Base-by-base conservation (phyloP, 2,113 vertebrate genomes). In the Ictidomys tridecemlineatus region DNA sequence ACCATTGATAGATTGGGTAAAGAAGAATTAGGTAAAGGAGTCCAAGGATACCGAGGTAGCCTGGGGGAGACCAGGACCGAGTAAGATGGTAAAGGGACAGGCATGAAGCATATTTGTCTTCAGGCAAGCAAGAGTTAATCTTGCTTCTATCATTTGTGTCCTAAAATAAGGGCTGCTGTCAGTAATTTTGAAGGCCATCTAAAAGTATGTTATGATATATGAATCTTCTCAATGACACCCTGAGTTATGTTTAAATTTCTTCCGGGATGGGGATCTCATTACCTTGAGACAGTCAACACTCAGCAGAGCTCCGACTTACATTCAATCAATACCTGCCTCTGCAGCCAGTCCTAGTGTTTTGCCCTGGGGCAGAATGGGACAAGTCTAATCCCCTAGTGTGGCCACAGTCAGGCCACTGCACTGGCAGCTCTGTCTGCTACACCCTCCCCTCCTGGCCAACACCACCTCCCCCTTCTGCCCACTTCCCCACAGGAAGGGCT, bases 251-350 rank as follows among this genome's bases (percentile, higher is more conserved):
- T 96, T 79, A 70, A 65, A 87, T 89, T 70, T 86, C 79, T 97
- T 94, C 96, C 1, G 16, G 86, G 67, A 86, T 61, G 30, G 65
- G 48, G 85, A 92, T 94, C 89, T 96, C 91, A 65, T 97, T 91
- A 79, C 82, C 69, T 88, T 39, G 30, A n/a, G 95, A 96, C 89
- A 84, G 65, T 80, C 65, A 89, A 48, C n/a, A 22, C 77, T 76
- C 72, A 11, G 80, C 77, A 24, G 26, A 17, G 32, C 53, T 74
- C 51, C 56, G 67, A 77, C 72, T 96, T 94, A 17, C 32, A 26
- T 3, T 76, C 11, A 42, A 87, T 97, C 89, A 30, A 48, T 96
- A 93, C 11, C 77, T 6, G 7, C 53, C 85, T 88, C 89, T 32
- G n/a, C 48, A 0, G 1, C 53, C 70, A 74, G 77, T 61, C 80